Conservation (phyloP, 2,797 vertebrate genomes). For the Botia kubotai region DNA sequence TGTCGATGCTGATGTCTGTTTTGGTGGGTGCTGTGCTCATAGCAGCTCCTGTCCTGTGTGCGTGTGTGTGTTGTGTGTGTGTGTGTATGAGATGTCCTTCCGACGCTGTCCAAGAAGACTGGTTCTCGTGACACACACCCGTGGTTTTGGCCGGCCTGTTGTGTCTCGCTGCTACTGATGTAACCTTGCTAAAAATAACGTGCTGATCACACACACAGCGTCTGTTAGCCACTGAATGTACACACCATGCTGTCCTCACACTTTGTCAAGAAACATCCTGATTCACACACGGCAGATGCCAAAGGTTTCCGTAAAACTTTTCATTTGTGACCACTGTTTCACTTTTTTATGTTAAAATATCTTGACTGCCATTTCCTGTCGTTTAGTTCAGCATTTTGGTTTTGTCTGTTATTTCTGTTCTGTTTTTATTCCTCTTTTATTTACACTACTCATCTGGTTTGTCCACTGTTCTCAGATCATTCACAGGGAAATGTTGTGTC, state of each 20-base stretch:
- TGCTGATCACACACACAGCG: constrained; percentile 50
- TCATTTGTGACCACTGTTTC: background rate
- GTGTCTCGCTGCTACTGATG: constrained; percentile 69
- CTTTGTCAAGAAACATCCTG: constrained; percentile 34
- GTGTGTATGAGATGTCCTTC: constrained; percentile 36
- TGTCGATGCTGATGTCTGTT: constrained; percentile 12
- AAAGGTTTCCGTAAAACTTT: background rate
- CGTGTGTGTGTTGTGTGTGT: constrained; percentile 45
- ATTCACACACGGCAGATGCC: constrained; percentile 24
- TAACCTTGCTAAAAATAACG: constrained; percentile 74
- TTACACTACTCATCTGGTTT: background rate
- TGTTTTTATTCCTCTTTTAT: background rate
- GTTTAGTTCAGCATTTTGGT: background rate
- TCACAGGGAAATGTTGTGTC: background rate
- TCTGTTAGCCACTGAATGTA: constrained; percentile 67
- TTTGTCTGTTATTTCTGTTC: background rate
- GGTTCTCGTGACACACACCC: constrained; percentile 70
- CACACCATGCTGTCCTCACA: constrained; percentile 48
- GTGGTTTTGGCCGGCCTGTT: constrained; percentile 64
- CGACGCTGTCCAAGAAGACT: constrained; percentile 67
- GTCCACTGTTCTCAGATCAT: background rate
- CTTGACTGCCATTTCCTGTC: background rate
- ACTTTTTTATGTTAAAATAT: background rate
- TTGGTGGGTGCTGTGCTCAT: constrained; percentile 37
- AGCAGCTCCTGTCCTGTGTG: constrained; percentile 47